Percentiles rank a stretch among this genome's conserved stretches.
Conservation (phyloP, 2,113 vertebrate species). For the Perca flavescens region DNA sequence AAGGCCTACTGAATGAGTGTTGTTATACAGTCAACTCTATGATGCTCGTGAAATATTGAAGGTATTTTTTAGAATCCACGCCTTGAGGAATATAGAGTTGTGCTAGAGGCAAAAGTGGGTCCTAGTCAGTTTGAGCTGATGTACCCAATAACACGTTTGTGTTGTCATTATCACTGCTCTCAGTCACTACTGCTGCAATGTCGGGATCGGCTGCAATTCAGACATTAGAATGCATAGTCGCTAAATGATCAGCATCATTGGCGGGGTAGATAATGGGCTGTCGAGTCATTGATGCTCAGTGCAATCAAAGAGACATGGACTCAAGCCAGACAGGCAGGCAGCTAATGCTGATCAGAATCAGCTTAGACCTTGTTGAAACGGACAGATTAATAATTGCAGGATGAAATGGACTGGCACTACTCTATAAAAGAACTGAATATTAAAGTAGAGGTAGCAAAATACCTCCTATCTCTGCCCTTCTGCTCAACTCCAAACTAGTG, state of each 20-base stretch:
- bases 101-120: neutral
- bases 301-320: conserved; percentile 59
- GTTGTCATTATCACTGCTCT: conserved; percentile 6
- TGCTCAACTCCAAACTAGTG: conserved; percentile 14
- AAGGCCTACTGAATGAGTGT: too few relatives aligned
- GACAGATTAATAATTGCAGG: conserved; percentile 62
- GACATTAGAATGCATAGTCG: conserved; percentile 46
- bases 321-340: conserved; percentile 35
- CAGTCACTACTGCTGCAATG: neutral
- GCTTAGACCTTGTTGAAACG: conserved; percentile 39
- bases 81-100: neutral
- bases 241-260: conserved; percentile 40
- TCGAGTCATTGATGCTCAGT: conserved; percentile 49
- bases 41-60: neutral
- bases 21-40: neutral
- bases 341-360: conserved; percentile 58
- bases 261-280: conserved; percentile 39
- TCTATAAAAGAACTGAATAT: conserved; percentile 52
- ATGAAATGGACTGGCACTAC: conserved; percentile 54
- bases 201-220: conserved; percentile 4
- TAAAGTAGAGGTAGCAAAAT: conserved; percentile 33
- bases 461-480: conserved; percentile 27
- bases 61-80: neutral
- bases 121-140: neutral
- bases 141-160: neutral